phyloP scores from a whole-genome alignment of 2,888 invertebrate genomes.

The Diachrysia chrysitis region DNA sequence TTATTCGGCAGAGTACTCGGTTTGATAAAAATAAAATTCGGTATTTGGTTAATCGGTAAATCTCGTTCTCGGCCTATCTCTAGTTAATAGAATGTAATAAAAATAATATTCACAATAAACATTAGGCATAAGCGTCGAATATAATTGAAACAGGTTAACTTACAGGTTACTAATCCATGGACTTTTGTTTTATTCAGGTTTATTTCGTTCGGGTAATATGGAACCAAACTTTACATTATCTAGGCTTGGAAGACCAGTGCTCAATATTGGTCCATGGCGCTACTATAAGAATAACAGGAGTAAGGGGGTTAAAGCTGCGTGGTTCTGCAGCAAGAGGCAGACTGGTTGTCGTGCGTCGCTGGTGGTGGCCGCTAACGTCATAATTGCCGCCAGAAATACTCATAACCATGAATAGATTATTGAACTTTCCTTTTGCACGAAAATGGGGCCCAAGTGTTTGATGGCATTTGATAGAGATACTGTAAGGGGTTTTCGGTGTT shows the following conservation, averaged over 20 bases:
- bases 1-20: no score
- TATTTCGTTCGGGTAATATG: neutral
- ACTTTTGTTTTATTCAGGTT: neutral
- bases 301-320: conserved; percentile 42
- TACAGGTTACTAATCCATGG: neutral
- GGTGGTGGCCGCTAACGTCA: conserved; percentile 56
- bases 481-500: no score
- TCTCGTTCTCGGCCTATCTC: no score
- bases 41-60: no score
- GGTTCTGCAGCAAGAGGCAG: conserved; percentile 50
- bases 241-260: conserved; percentile 35
- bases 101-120: no score
- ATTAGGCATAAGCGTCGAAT: neutral
- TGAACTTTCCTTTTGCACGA: neutral
- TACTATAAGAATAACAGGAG: conserved; percentile 51
- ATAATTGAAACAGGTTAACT: neutral
- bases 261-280: conserved; percentile 46
- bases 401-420: conserved; percentile 56
- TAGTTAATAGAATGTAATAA: no score
- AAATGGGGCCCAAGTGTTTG: no score
- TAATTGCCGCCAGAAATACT: conserved; percentile 34
- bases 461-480: no score
- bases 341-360: conserved; percentile 65
- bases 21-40: no score
- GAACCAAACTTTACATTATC: conserved; percentile 26